Evolutionary conservation across 2,797 vertebrate genomes (phyloP).

Genomic region (Atherinosoma microstoma): DNA sequence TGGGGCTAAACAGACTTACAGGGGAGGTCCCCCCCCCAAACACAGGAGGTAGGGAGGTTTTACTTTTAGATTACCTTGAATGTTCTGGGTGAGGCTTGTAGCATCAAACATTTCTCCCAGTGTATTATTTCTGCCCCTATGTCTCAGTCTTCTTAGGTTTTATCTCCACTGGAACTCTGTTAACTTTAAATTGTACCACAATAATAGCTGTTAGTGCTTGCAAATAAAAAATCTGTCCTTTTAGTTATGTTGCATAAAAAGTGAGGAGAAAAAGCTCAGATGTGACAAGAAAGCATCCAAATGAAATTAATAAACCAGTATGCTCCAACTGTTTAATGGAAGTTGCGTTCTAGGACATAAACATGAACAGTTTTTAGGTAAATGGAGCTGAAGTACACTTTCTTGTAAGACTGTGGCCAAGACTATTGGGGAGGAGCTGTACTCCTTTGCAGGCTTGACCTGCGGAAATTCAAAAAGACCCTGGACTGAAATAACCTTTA

Average conservation of each 20-base stretch:
- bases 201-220: not conserved
- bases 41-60: not conserved
- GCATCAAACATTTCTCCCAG: not conserved
- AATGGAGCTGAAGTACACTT: not conserved
- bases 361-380: not conserved
- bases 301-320: not conserved
- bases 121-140: not conserved
- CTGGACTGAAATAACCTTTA: not conserved
- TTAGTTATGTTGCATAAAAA: not conserved
- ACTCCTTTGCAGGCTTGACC: not conserved
- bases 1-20: not conserved
- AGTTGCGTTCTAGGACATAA: not conserved
- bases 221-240: not conserved
- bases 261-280: not conserved
- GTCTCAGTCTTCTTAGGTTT: not conserved
- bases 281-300: not conserved
- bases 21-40: not conserved
- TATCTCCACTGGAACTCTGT: not conserved
- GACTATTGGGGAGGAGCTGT: not conserved
- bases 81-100: not conserved
- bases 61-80: not conserved
- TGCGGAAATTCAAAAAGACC: too few relatives aligned
- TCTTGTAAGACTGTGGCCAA: not conserved
- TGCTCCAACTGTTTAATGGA: not conserved
- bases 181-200: not conserved